These are phyloP conservation scores for Otolemur garnettii DNA, from an alignment of 2,113 vertebrate genomes.

Conservation along the genomic window DNA sequence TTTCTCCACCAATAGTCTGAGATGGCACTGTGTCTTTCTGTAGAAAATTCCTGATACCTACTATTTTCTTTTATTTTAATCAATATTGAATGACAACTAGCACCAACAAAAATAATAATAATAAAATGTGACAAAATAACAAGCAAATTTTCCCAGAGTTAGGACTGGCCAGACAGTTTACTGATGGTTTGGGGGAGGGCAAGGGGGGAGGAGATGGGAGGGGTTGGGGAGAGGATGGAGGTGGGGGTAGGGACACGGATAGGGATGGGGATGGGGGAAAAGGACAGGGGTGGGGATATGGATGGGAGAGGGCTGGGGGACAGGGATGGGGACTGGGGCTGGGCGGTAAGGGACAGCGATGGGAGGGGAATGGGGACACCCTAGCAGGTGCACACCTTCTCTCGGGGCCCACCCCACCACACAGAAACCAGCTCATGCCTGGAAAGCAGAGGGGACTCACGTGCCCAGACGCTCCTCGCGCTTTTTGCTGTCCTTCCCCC, in stretches of 20 bases:
- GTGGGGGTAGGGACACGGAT: no score
- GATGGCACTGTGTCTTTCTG: background rate
- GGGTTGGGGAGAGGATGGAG: no score
- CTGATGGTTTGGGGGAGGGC: background rate
- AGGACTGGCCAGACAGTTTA: background rate
- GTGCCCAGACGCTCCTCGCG: conserved; percentile 94
- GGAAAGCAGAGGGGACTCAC: conserved; percentile 89
- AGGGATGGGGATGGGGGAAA: no score
- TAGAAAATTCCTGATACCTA: background rate
- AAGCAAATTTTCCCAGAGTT: background rate
- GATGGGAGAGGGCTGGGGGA: no score
- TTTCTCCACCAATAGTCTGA: background rate
- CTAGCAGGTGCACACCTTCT: background rate
- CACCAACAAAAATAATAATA: background rate
- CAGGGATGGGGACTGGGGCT: no score
- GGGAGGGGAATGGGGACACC: no score
- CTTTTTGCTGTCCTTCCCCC: conserved; percentile 95
- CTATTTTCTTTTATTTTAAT: background rate
- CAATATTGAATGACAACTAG: background rate
- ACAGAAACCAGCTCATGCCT: background rate
- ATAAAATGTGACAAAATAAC: background rate
- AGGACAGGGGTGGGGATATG: no score
- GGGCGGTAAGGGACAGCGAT: no score
- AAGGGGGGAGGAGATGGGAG: background rate
- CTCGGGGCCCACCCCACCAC: background rate